Base-by-base conservation (phyloP, 2,888 invertebrate genomes). In the Ethmia dodecea region DNA sequence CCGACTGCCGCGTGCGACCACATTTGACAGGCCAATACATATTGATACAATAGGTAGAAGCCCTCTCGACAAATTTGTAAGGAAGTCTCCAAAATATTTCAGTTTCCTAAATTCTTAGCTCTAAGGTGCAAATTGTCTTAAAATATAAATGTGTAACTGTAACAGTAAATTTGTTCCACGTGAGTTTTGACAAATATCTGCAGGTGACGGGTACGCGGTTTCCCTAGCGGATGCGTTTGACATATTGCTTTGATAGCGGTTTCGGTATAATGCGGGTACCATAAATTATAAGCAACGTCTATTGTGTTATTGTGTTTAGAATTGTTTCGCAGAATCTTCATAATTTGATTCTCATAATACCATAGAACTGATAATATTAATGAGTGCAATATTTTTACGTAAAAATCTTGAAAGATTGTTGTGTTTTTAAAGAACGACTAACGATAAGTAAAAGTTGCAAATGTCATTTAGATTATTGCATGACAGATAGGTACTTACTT, bases 171-270 rank as follows among this genome's bases (percentile, higher is more conserved):
- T 65, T 60, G 71, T 68, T 59, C 56, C 52, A 55, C 53, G 46
- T 62, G 66, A 79, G 63, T 81, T 83, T 81, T 84, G 84, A 84
- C 78, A 79, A 83, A 84, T 84, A 78, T 75, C 75, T 80, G 77
- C 77, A 83, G 81, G 83, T 84, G 83, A 81, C 74, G 74, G 64
- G 61, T 55, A 50, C 53, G 70, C 64, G 74, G 74, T 75, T 74
- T 65, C 69, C 71, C 72, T 62, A 59, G 57, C 73, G 78, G 78
- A 78, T 79, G 80, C 58, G 59, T 75, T 68, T 80, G 80, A 80
- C 81, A 73, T 80, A 83, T 84, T 72, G 75, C 72, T 73, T 66
- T 71, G 77, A 79, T 79, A 72, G 70, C 69, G 70, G 69, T 68
- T 68, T 60, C 52, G 58, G 60, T 62, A 57, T 52, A 60, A 71